Evolutionary conservation across 2,113 vertebrate species (phyloP), one percentile per base, ranked within the genome.

Genomic region (Odontophorus gujanensis): DNA sequence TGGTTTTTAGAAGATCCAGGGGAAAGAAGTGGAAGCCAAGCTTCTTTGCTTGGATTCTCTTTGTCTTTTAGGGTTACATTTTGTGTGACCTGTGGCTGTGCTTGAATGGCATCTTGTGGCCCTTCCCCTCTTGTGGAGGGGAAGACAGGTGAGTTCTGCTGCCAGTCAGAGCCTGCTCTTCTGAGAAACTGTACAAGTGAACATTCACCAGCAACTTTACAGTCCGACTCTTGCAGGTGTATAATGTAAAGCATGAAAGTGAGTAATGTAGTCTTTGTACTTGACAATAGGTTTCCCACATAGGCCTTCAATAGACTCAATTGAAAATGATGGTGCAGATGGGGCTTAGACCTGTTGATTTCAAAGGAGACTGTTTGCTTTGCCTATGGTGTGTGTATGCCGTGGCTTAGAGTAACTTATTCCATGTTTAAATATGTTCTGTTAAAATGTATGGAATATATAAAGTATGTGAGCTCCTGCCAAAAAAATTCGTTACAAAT

Each of bases 401-500:
- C 75, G 61, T 90, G 72, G 61, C 72, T 97, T 94, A 89, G 48
- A 93, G 83, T 89, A 92, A 94, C 95, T 97, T 95, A 92, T 90
- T 94, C 58, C 48, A 51, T 92, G 51, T 96, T 97, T 96, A 84
- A 73, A 45, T 95, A 94, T 92, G 68, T 94, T 85, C 75, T 95
- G 89, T 87, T 90, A 72, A 94, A 88, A 95, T 91, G 83, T 72
- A 47, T 55, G 91, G 93, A 43, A 26, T 91, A 78, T 94, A 85
- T 89, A 43, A 26, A 90, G 63, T 95, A 93, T 78, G 73, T 95
- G 90, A 97, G 93, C 34, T 94, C n/a, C 90, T 96, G 96, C 96
- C 92, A 97, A 96, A 66, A 97, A 91, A 86, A 94, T 95, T 90
- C 92, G 91, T 93, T 94, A 97, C 89, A 87, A 97, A 93, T 96